Evolutionary conservation across 2,113 vertebrate genomes (phyloP).

Genomic region (Spermophilus dauricus): DNA sequence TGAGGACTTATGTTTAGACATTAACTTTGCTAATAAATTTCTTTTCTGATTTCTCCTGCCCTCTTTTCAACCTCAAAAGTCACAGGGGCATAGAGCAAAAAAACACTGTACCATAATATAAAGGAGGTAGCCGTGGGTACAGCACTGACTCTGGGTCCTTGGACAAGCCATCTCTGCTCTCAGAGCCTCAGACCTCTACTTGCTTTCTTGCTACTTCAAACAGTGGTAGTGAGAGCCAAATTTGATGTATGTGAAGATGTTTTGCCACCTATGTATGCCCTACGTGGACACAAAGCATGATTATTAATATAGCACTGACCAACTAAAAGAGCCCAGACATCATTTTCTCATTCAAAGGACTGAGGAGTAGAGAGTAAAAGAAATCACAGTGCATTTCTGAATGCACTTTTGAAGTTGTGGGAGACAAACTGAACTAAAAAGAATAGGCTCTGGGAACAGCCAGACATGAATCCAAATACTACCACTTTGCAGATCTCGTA

Average conservation of each 20-base stretch:
- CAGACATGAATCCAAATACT: background rate
- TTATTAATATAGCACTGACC: background rate
- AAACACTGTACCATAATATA: accelerated
- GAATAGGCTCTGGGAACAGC: background rate
- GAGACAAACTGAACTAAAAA: background rate
- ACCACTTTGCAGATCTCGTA: background rate
- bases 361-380: background rate
- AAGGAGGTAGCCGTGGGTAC: background rate
- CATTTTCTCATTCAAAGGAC: background rate
- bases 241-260: background rate
- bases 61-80: background rate
- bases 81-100: background rate
- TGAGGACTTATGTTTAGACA: background rate
- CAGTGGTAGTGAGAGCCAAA: background rate
- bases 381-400: background rate
- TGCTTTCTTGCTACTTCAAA: background rate
- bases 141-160: background rate
- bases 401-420: background rate
- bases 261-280: background rate
- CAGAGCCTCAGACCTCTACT: background rate
- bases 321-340: background rate
- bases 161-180: too few relatives aligned
- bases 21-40: background rate
- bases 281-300: background rate
- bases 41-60: background rate